phyloP scores from a whole-genome alignment of 2,797 vertebrate genomes.

The Neosilurus mollespiculum region DNA sequence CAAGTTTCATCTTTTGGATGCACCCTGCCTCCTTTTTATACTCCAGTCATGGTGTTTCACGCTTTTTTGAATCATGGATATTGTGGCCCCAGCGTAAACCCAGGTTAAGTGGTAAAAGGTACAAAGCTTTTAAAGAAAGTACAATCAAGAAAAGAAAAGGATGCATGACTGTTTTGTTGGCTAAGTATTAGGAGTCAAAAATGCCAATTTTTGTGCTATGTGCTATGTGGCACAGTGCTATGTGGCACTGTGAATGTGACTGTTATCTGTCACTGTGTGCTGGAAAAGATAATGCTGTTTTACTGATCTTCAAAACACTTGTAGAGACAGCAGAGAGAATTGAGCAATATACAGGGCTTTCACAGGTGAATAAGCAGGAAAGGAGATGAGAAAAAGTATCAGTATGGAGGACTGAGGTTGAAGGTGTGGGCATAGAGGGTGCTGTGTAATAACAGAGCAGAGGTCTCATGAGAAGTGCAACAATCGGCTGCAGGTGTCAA shows the following conservation, averaged over 20 bases:
- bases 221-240: neutral
- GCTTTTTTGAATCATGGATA: no score
- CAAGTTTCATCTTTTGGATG: no score
- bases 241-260: slow-evolving; percentile 17
- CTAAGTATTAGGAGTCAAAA: neutral
- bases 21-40: no score
- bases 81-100: neutral
- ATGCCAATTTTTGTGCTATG: no score
- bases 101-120: slow-evolving; percentile 15
- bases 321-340: slow-evolving; percentile 32
- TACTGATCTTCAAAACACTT: slow-evolving; percentile 22
- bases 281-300: slow-evolving; percentile 29
- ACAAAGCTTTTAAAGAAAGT: slow-evolving; percentile 5
- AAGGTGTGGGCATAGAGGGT: slow-evolving; percentile 21
- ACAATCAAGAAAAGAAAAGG: neutral
- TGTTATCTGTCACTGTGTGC: slow-evolving; percentile 38
- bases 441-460: slow-evolving; percentile 74
- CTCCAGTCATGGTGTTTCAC: no score
- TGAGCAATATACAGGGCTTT: slow-evolving; percentile 49
- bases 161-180: slow-evolving; percentile 6
- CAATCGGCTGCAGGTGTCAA: slow-evolving; percentile 71
- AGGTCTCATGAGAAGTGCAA: slow-evolving; percentile 71
- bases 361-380: slow-evolving; percentile 45
- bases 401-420: slow-evolving; percentile 36
- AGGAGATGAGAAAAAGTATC: slow-evolving; percentile 27